A percentile compares a stretch with the other conserved stretches of the same genome.
Conservation (phyloP, 30 jellyfish, hydroid and myxozoan species). For the Sanderia malayensis region DNA sequence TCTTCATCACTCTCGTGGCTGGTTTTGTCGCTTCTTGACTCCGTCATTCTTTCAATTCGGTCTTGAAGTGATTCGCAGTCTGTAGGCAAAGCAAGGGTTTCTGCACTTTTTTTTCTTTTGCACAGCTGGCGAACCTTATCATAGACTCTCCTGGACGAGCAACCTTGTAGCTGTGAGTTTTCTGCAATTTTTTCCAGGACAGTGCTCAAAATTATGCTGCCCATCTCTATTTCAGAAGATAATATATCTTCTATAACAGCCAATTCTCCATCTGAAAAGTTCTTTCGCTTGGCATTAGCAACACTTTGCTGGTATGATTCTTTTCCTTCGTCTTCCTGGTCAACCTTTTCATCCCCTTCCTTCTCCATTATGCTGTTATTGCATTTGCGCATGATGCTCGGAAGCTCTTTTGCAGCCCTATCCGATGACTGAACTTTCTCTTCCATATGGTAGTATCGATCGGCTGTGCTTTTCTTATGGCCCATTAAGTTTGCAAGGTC, state of each 20-base stretch:
- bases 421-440: slow-evolving; percentile 25
- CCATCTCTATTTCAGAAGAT: slow-evolving; percentile 9
- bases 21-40: background rate
- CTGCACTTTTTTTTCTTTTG: background rate
- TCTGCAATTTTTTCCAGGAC: slow-evolving; percentile 24
- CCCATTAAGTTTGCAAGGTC: slow-evolving; percentile 50
- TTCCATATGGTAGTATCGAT: slow-evolving; percentile 25
- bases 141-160: slow-evolving; percentile 12
- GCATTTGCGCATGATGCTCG: slow-evolving; percentile 3
- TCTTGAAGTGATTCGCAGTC: slow-evolving; percentile 20
- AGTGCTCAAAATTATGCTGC: slow-evolving; percentile 11
- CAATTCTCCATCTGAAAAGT: slow-evolving; percentile 11
- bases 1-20: slow-evolving; percentile 35
- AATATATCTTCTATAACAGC: slow-evolving; percentile 8
- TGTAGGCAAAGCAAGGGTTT: slow-evolving; percentile 23
- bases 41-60: slow-evolving; percentile 22
- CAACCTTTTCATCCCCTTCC: slow-evolving; percentile 9
- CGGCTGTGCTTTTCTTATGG: slow-evolving; percentile 40
- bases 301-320: background rate
- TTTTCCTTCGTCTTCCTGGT: background rate
- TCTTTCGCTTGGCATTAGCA: slow-evolving; percentile 12
- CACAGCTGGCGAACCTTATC: slow-evolving; percentile 39
- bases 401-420: slow-evolving; percentile 46
- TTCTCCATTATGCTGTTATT: slow-evolving; percentile 1
- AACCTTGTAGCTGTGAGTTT: background rate